Base-by-base conservation (phyloP, 2,888 invertebrate genomes). In the Strigamia crassipes region DNA sequence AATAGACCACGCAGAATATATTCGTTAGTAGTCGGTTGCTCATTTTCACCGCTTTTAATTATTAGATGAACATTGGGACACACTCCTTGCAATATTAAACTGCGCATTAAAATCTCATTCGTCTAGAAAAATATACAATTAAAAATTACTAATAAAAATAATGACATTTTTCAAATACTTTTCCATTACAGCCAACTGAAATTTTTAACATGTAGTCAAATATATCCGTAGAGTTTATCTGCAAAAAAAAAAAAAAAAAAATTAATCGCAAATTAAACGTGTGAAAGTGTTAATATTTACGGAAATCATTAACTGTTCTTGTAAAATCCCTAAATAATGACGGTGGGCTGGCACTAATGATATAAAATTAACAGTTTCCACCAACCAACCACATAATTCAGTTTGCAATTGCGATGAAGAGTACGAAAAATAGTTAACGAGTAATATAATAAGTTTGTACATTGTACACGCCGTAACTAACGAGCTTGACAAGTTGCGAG, bases 21-120 rank as follows among this genome's bases (percentile, higher is more conserved):
- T n/a, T 73, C 73, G 73, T 73, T 4, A 13, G 73, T 73, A 8
- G 73, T 73, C 38, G 38, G 42, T 42, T 34, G 38, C n/a, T 78
- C 13, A 38, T 78, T 78, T 41, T 5, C 6, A 56, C 18, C 77
- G 12, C 31, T 34, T 38, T 77, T n/a, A 41, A 42, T 78, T 41
- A 34, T n/a, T 41, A 78, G 12, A 6, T 78, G 18, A 0, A 78
- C 13, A 34, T 3, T 78, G 6, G 78, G 78, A 10, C 38, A 12
- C 13, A 42, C 21, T 38, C 78, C 78, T 78, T 78, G 78, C 31
- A 78, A 13, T 10, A 41, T 78, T 38, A 78, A 78, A 38, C 78
- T 78, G 3, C 18, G 38, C 42, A 42, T 41, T 12, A 78, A 78
- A 4, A 1, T 21, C 15, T 38, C 10, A 21, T 18, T 9, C 8